phyloP scores from a whole-genome alignment of 2,797 vertebrate genomes.

The Phrynocephalus forsythii region DNA sequence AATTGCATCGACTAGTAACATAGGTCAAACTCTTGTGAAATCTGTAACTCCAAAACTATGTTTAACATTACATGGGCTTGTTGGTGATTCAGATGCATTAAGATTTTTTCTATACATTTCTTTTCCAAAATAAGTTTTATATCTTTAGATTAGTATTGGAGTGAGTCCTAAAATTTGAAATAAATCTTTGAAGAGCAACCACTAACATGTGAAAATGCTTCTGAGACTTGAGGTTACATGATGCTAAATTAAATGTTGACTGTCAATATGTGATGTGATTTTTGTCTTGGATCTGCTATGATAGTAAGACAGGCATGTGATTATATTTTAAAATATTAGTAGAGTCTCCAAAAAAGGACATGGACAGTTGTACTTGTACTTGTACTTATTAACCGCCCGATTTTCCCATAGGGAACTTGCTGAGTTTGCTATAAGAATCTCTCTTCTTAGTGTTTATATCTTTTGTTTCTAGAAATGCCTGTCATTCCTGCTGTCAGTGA shows the following conservation, averaged over 20 bases:
- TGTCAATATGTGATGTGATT: neutral
- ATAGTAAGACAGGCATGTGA: neutral
- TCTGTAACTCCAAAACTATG: neutral
- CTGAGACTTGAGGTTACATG: neutral
- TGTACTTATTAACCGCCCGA: no score
- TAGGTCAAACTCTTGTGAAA: conserved; percentile 10
- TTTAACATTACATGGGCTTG: neutral
- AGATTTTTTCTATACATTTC: neutral
- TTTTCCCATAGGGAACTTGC: no score
- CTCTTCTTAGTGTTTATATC: neutral
- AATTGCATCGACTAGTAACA: neutral
- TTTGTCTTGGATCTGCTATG: neutral
- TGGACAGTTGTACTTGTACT: neutral
- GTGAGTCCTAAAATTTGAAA: neutral
- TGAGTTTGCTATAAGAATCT: neutral
- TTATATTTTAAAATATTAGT: neutral
- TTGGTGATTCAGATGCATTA: neutral
- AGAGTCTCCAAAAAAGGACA: neutral
- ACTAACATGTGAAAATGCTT: neutral
- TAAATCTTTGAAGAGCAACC: neutral
- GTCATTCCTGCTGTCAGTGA: neutral
- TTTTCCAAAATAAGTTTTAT: neutral
- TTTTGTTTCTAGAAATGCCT: neutral
- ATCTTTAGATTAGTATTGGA: neutral
- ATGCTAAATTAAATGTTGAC: neutral